Base-by-base conservation (phyloP, 2,113 vertebrate genomes). In the Progne subis region DNA sequence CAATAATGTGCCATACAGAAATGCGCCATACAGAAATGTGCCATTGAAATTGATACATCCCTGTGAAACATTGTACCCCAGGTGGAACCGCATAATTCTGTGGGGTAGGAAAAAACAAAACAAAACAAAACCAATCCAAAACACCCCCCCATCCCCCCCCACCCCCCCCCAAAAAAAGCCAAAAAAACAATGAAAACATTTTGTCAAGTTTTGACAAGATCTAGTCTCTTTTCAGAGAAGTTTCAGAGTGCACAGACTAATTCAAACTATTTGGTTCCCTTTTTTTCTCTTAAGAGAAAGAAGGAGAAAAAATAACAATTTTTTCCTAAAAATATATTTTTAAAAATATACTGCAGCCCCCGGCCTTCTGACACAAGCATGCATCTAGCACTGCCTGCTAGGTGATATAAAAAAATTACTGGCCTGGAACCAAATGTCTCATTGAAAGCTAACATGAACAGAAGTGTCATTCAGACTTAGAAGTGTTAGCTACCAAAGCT, bases 171-270 rank as follows among this genome's bases (percentile, higher is more conserved):
- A 37, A n/a, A 53, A 67, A 46, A 1, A 1, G 11, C 2, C 4
- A 49, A 63, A 34, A 18, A 4, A 37, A 37, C 17, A 65, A 15
- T 29, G 41, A 74, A 78, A 94, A 53, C n/a, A 82, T 89, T 94
- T 86, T 86, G 37, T 88, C 55, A 80, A 46, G 69, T 84, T 86
- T 84, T 94, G 83, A 86, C 53, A 90, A 85, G n/a, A 47, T 89
- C 11, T 79, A 68, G 19, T 82, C 19, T 92, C 41, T 87, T 87
- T 87, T 85, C 46, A 49, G 75, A 85, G 37, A 64, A 60, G 6
- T 92, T 34, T 86, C 13, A 29, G n/a, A 77, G 43, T 63, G 71
- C 95, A 47, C 41, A 34, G 44, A 60, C 84, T 76, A 74, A 82
- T 84, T 88, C 47, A 86, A 82, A 37, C 31, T 78, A 26, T 71